Evolutionary conservation across 1,140 invertebrate species (phyloP), one percentile per base, ranked within the genome.

Genomic region (Formica selysi): DNA sequence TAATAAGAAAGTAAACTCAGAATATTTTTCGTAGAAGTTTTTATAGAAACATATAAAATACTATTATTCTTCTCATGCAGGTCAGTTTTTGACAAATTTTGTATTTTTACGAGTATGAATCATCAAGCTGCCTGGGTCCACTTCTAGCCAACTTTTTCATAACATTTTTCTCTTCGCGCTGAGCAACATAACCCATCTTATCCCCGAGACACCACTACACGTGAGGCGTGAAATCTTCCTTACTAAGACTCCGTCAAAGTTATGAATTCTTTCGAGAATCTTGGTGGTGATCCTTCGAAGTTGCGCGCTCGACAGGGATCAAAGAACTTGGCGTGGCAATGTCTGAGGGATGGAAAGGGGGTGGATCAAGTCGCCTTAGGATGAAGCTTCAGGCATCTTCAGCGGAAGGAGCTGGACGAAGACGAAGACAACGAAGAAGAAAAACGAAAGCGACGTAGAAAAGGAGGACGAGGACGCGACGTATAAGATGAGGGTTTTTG

Each of bases 201-300:
- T 79, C 62, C 80, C 62, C 76, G 61, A 44, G 61, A 57, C n/a
- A 54, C 64, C 54, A 83, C 79, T 83, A 83, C 68, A 38, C 61
- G 51, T 44, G 26, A 74, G 61, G 62, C 73, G 59, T n/a, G 78
- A 85, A 87, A 91, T 88, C 88, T 71, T 62, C 64, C 26, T 57
- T 57, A 68, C 76, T 90, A 91, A 91, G 89, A 88, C 90, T 70
- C 48, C 61, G 88, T 83, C 88, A 89, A 89, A 94, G 91, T 94
- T 94, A 94, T 94, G 93, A 94, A 94, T 94, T 94, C 93, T 94
- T 94, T 94, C 89, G 87, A 90, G 93, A 94, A 94, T 94, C 93
- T 92, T 93, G 85, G 86, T 86, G 89, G 89, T 91, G 90, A 94
- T 94, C 89, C 88, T 89, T 87, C 90, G 91, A 94, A 94, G 93